phyloP scores from a whole-genome alignment of 1,140 invertebrate genomes.

The Ceratosolen fusciceps region DNA sequence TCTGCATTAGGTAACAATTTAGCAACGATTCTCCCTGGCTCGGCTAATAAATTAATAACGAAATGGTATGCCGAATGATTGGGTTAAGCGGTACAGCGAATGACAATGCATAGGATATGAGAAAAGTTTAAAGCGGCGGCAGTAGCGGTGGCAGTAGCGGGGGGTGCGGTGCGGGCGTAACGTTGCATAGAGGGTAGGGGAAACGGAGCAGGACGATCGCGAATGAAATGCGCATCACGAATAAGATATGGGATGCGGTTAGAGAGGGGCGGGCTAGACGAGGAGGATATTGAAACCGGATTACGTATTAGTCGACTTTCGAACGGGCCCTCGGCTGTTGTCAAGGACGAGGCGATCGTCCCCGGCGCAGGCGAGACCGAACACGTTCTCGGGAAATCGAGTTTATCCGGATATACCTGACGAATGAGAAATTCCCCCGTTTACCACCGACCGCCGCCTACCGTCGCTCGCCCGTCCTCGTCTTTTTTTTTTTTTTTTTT shows the following conservation, averaged over 20 bases:
- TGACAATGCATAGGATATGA: constrained; percentile 15
- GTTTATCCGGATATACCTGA: constrained; percentile 53
- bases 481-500: background rate
- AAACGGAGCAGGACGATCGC: background rate
- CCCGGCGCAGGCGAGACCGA: background rate
- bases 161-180: too few species aligned
- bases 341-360: constrained; percentile 8
- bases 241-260: constrained; percentile 18
- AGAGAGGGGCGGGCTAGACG: constrained; percentile 27
- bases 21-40: too few species aligned
- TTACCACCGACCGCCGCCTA: background rate
- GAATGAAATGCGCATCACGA: constrained; percentile 9
- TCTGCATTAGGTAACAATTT: too few species aligned
- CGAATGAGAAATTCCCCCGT: constrained; percentile 20
- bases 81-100: background rate
- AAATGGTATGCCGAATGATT: background rate
- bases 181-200: background rate
- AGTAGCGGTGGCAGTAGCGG: background rate
- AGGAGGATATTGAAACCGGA: constrained; percentile 61
- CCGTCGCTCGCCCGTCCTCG: too few species aligned
- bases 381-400: constrained; percentile 55
- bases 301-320: constrained; percentile 58
- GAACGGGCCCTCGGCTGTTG: background rate
- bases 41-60: background rate
- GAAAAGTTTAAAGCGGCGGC: background rate